phyloP scores from a whole-genome alignment of 37 sponge, comb jelly and placozoan species.

The Beroe forskalii region DNA sequence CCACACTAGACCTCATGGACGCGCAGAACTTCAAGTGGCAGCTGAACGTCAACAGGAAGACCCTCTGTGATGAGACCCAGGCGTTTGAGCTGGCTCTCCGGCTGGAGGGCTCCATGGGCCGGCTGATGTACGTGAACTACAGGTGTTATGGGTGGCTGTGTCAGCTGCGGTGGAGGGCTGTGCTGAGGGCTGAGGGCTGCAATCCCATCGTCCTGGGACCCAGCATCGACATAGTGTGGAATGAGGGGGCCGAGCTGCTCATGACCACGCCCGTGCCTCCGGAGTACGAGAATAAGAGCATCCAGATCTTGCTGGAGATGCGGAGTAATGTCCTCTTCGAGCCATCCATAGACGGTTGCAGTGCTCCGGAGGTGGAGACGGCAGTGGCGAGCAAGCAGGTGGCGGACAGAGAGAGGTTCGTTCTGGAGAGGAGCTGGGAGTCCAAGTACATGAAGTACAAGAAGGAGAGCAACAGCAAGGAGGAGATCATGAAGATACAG shows the following conservation, averaged over 20 bases:
- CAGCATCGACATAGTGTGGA: slow-evolving; percentile 30
- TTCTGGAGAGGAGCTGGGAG: slow-evolving; percentile 46
- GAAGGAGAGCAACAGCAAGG: slow-evolving; percentile 34
- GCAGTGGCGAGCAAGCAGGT: not conserved
- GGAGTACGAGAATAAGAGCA: slow-evolving; percentile 6
- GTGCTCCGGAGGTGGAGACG: slow-evolving; percentile 48
- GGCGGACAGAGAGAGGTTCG: slow-evolving; percentile 28
- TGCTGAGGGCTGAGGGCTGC: slow-evolving; percentile 43
- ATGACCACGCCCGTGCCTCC: slow-evolving; percentile 19
- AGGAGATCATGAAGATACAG: slow-evolving; percentile 25
- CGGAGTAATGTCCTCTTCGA: slow-evolving; percentile 7
- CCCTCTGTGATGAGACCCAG: slow-evolving; percentile 17
- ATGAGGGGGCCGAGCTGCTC: slow-evolving; percentile 43
- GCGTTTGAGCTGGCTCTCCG: slow-evolving; percentile 33
- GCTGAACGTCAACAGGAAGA: slow-evolving; percentile 33
- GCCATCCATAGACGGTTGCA: slow-evolving; percentile 26
- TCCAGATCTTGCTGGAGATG: slow-evolving; percentile 33
- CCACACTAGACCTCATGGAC: slow-evolving; percentile 18
- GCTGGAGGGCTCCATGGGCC: slow-evolving; percentile 32
- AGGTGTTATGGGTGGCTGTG: slow-evolving; percentile 50
- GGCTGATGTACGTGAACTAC: slow-evolving; percentile 54
- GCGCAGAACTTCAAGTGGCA: slow-evolving; percentile 54
- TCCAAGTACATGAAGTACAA: slow-evolving; percentile 54
- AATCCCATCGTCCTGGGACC: slow-evolving; percentile 4
- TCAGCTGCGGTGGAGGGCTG: slow-evolving; percentile 42